Evolutionary conservation across 2,113 vertebrate species (phyloP), one percentile per base, ranked within the genome.

Genomic region (Hoplias malabaricus): DNA sequence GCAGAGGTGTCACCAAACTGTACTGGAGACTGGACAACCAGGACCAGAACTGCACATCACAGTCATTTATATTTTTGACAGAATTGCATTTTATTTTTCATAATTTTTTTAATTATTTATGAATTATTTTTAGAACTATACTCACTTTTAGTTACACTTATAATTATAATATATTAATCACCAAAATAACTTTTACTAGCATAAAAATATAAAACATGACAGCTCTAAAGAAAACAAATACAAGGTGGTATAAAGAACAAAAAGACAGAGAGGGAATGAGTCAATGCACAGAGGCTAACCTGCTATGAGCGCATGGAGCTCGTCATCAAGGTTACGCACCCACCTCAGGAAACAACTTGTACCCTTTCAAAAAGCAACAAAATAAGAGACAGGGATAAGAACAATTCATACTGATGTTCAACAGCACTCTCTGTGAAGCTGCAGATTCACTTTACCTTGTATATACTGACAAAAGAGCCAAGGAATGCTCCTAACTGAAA

Each of bases 381-480:
- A 14, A 46, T 1, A 50, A 46, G 43, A 46, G 5, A 46, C 4
- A 25, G 50, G 21, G 10, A 38, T 31, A 71, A n/a, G 31, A 3
- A 3, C 34, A 23, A 33, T n/a, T 36, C 16, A 5, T 23, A 21
- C 21, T 3, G 19, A 54, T 31, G 34, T 16, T 16, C 25, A 68
- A 14, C 25, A 43, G 36, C 50, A 0, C 2, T 29, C 21, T 10
- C 34, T 33, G 31, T 27, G n/a, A 77, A 29, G 4, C 16, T 70
- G 13, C 34, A 33, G 2, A 72, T 29, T 12, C 5, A 12, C 21
- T 54, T 42, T 91, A 99, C 98, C 95, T 99, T 99, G 90, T 99
- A 99, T 90, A 99, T 99, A 88, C 96, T 98, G 89, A 99, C 98
- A 4, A 99, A 99, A 70, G 96, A 99, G 36, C 98, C 97, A 5